A percentile compares a stretch with the other conserved stretches of the same genome.
Conservation (phyloP, 2,888 invertebrate genomes). For the Dione juno region DNA sequence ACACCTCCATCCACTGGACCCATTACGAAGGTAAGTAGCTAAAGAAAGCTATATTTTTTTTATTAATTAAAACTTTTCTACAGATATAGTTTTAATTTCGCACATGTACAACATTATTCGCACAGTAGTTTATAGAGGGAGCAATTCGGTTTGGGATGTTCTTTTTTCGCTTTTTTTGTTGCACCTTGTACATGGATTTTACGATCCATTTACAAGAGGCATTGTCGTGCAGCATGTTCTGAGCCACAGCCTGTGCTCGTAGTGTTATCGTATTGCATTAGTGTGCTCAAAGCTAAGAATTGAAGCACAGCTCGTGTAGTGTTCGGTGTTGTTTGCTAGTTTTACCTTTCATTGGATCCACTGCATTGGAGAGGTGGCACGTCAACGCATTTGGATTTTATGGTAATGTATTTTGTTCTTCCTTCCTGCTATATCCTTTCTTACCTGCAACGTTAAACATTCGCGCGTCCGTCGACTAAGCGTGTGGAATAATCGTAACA, state of each 20-base stretch:
- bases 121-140: constrained; percentile 82
- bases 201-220: constrained; percentile 77
- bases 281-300: constrained; percentile 80
- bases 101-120: constrained; percentile 76
- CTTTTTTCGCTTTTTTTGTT: constrained; percentile 69
- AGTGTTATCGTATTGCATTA: constrained; percentile 81
- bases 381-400: constrained; percentile 75
- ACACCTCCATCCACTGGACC: constrained; percentile 91
- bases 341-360: constrained; percentile 74
- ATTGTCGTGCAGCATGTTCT: constrained; percentile 77
- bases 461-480: constrained; percentile 68
- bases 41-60: constrained; percentile 55
- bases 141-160: constrained; percentile 78
- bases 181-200: constrained; percentile 77
- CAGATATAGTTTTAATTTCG: constrained; percentile 71
- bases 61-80: constrained; percentile 58
- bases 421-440: constrained; percentile 74
- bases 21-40: constrained; percentile 94
- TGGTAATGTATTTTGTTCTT: constrained; percentile 79
- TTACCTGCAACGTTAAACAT: constrained; percentile 59
- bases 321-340: constrained; percentile 80
- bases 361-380: constrained; percentile 83
- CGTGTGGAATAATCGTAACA: constrained; percentile 76
- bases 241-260: constrained; percentile 82
- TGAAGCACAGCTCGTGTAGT: constrained; percentile 80